Conservation (phyloP, 64 coral and sea anemone genomes). For the Porites lutea region DNA sequence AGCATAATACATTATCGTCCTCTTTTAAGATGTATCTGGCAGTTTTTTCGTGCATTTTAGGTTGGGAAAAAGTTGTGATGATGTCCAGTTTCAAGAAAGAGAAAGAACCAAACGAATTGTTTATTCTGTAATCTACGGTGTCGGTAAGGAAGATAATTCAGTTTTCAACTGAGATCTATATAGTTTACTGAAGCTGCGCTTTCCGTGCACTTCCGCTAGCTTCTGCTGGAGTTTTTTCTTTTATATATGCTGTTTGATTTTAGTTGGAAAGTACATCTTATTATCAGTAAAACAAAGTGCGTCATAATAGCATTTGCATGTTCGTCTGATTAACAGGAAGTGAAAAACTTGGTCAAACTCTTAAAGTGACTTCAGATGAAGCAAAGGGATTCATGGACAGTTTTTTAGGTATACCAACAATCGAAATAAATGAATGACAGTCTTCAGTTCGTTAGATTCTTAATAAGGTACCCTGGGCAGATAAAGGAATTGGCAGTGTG, state of each 20-base stretch:
- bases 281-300: not conserved
- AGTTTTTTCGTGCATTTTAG: slow-evolving; percentile 17
- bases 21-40: too few species aligned
- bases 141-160: slow-evolving; percentile 59
- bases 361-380: slow-evolving; percentile 70
- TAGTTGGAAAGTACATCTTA: too few species aligned
- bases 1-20: too few species aligned
- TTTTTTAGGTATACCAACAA: slow-evolving; percentile 62
- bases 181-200: too few species aligned
- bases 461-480: too few species aligned
- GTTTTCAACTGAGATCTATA: not conserved
- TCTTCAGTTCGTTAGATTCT: not conserved
- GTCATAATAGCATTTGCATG: not conserved
- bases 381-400: slow-evolving; percentile 92
- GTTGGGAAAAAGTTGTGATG: slow-evolving; percentile 57
- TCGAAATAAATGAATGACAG: not conserved
- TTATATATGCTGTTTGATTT: too few species aligned
- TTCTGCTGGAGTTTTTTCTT: too few species aligned
- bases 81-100: slow-evolving; percentile 73
- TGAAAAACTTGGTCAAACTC: slow-evolving; percentile 76
- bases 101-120: slow-evolving; percentile 92
- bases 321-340: slow-evolving; percentile 39
- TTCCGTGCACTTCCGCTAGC: not conserved
- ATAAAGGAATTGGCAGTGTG: too few species aligned
- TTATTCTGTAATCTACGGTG: slow-evolving; percentile 95